phyloP scores from a whole-genome alignment of 92 coral and sea anemone genomes.

The Parazoanthus darwini region DNA sequence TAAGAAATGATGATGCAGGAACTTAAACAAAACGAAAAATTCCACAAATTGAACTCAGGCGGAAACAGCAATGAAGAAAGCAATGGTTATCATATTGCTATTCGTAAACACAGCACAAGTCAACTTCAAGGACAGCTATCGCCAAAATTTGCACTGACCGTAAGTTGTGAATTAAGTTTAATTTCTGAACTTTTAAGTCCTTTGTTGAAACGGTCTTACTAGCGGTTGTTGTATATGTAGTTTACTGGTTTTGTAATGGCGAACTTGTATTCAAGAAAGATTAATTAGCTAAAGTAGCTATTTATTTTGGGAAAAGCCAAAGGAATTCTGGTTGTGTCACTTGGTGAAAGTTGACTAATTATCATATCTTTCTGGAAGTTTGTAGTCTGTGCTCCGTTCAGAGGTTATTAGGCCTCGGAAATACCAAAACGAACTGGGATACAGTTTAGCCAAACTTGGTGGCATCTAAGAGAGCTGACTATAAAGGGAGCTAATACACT shows the following conservation, averaged over 20 bases:
- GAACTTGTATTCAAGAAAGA: no score
- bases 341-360: no score
- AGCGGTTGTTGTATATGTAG: not conserved
- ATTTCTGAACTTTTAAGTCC: not conserved
- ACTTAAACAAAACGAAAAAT: not conserved
- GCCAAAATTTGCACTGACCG: not conserved
- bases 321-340: no score
- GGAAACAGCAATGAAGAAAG: not conserved
- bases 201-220: not conserved
- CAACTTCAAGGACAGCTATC: not conserved
- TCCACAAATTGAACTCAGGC: not conserved
- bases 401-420: no score
- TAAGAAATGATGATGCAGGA: slow-evolving; percentile 10
- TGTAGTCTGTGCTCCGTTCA: no score
- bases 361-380: no score
- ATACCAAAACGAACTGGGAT: no score
- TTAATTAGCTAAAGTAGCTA: no score
- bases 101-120: not conserved
- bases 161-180: not conserved
- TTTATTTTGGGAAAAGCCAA: no score
- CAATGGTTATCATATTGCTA: not conserved
- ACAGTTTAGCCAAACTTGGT: no score
- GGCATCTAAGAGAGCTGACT: no score
- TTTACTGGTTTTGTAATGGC: not conserved
- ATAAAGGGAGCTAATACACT: no score